Evolutionary conservation across 1,140 invertebrate species (phyloP).

Genomic region (Polyergus mexicanus): DNA sequence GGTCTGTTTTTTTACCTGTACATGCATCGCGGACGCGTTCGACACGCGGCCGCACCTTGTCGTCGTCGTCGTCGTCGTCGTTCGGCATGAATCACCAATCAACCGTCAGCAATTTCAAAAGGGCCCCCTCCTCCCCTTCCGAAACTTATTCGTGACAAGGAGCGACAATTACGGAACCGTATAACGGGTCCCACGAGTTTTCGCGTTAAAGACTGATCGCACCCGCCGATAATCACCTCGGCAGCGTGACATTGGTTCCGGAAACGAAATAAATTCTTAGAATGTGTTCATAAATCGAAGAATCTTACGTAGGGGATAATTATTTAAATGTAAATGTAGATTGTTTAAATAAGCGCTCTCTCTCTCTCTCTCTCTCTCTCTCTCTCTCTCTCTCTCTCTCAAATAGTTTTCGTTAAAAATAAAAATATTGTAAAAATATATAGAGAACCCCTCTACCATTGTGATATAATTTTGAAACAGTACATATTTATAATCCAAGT

Average conservation of each 20-base stretch:
- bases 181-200: constrained; percentile 64
- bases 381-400: not conserved
- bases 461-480: too few relatives aligned
- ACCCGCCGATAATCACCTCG: constrained; percentile 42
- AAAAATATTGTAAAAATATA: too few relatives aligned
- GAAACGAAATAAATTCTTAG: constrained; percentile 9
- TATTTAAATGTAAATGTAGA: not conserved
- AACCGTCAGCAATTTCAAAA: constrained; percentile 66
- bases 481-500: too few relatives aligned
- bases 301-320: not conserved
- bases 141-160: constrained; percentile 50
- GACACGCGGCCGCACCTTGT: constrained; percentile 64
- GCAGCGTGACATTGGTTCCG: constrained; percentile 16
- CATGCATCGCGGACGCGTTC: constrained; percentile 56
- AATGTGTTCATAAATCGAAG: not conserved
- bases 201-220: constrained; percentile 44
- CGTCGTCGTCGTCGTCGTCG: constrained; percentile 37
- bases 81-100: constrained; percentile 80
- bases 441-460: too few relatives aligned
- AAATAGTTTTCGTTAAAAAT: not conserved
- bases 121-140: constrained; percentile 18
- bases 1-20: constrained; percentile 18
- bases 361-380: not conserved
- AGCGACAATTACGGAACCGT: constrained; percentile 73
- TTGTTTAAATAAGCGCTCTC: not conserved